Evolutionary conservation across 2,888 invertebrate species (phyloP).

Genomic region (Microdon myrmicae): DNA sequence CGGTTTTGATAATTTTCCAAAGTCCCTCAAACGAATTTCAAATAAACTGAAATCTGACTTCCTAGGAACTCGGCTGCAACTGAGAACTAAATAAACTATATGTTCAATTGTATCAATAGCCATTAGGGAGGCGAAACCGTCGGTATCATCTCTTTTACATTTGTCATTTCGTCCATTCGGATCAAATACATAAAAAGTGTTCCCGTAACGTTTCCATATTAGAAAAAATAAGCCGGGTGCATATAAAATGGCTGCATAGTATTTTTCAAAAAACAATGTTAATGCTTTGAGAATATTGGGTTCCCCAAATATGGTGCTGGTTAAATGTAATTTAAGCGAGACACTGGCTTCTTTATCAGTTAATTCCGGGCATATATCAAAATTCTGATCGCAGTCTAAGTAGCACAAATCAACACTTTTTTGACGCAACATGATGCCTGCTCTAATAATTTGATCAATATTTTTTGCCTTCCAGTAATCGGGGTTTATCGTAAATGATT

Average conservation of each 20-base stretch:
- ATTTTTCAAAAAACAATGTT: slow-evolving; percentile 59
- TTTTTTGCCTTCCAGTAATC: slow-evolving; percentile 60
- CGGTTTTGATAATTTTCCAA: slow-evolving; percentile 57
- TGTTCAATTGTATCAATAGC: slow-evolving; percentile 58
- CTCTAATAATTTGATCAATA: slow-evolving; percentile 58
- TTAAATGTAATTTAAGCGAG: slow-evolving; percentile 57
- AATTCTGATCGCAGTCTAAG: slow-evolving; percentile 55
- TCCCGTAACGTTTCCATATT: slow-evolving; percentile 69
- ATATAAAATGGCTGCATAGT: slow-evolving; percentile 58
- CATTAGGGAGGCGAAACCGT: slow-evolving; percentile 70
- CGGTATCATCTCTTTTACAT: slow-evolving; percentile 57
- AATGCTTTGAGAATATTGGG: slow-evolving; percentile 61
- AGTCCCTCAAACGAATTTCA: slow-evolving; percentile 59
- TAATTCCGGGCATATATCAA: slow-evolving; percentile 61
- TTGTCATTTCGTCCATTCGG: slow-evolving; percentile 66
- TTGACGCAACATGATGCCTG: slow-evolving; percentile 55
- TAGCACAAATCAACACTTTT: slow-evolving; percentile 56
- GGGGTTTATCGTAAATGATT: slow-evolving; percentile 59
- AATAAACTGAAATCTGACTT: slow-evolving; percentile 59
- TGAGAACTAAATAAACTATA: slow-evolving; percentile 60
- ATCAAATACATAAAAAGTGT: slow-evolving; percentile 73
- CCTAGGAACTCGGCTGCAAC: slow-evolving; percentile 56
- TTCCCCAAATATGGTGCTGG: slow-evolving; percentile 56
- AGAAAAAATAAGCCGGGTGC: slow-evolving; percentile 58
- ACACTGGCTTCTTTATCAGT: slow-evolving; percentile 57